Evolutionary conservation across 2,888 invertebrate genomes (phyloP), one percentile per base, ranked within the genome.

Genomic region (Melieria picta): DNA sequence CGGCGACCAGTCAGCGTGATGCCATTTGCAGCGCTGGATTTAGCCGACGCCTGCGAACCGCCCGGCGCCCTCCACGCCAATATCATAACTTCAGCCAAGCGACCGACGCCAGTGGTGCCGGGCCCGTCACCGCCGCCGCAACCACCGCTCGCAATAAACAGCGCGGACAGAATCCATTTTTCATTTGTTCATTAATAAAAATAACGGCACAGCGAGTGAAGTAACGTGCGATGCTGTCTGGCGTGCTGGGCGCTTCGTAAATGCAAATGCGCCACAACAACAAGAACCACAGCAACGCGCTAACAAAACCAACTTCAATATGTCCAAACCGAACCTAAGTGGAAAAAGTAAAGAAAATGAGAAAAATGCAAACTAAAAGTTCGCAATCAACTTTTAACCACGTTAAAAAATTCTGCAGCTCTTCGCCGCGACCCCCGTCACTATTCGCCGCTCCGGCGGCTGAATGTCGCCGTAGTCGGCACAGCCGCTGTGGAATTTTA

Each of bases 181-280:
- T 63, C 50, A 47, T 50, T 55, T 66, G 71, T 66, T 66, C 71
- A 71, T 71, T 71, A 71, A 71, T 71, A 71, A 71, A 71, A 72
- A 72, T 67, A 72, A 72, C 67, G 63, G 66, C 11, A 30, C 30
- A 30, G 30, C 30, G 30, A 63, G 57, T 62, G 7, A 47, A 13
- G 47, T 11, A 16, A 63, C 63, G 48, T 63, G 48, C 30, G 7
- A 63, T 7, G 63, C 13, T 48, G 16, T 5, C 16, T 10, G 16
- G 58, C 6, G 5, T 10, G 11, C 10, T 10, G 5, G 9, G 11
- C 47, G 63, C 16, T 48, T 11, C 48, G 63, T 63, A 48, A 30
- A 63, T 63, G 63, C 48, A 13, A 10, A 45, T 45, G n/a, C 16
- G n/a, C 13, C 30, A 63, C n/a, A 48, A 16, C 57, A 58, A 47